Base-by-base conservation (phyloP, 2,113 vertebrate genomes). In the Heloderma charlesbogerti region DNA sequence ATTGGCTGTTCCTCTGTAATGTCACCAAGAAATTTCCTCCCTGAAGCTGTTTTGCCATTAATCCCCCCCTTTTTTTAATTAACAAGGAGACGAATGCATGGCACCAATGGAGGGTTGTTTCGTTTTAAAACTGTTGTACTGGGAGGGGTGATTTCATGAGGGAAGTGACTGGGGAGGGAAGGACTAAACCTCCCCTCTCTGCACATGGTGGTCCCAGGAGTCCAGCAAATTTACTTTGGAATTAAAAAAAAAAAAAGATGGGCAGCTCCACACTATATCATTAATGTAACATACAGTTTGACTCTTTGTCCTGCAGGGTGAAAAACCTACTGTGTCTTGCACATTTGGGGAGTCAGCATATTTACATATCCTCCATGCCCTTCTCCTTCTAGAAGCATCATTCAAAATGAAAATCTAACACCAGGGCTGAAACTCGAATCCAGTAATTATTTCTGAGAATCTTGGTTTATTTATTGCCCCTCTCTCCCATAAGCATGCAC, bases 401-500 rank as follows among this genome's bases (percentile, higher is more conserved):
- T 0, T 0, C 34, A 74, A 40, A 77, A 37, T 0, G 0, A 81
- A 71, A 51, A 81, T 60, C 87, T 34, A 6, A n/a, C 43, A 43
- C 63, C 16, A 48, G 72, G 34, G 40, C 29, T 2, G 18, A 88
- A 67, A 83, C 25, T n/a, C 78, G 72, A 87, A 84, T 83, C 82
- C 87, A 66, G 54, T 0, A 4, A 84, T 83, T 67, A 94, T 25
- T 92, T 84, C 81, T 87, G 51, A 15, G 16, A n/a, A 67, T 18
- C 80, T 43, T 78, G 78, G 71, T 83, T 89, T 63, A 87, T 90
- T 91, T 60, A 40, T 13, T 2, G 1, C 9, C 74, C 67, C 57
- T 90, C 82, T 80, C 0, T 0, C 0, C 69, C 0, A 0, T 40
- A 82, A 37, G 29, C 20, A 79, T 48, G 9, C n/a, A 86, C 31